Evolutionary conservation across 2,113 vertebrate species (phyloP).

Genomic region (Noctilio leporinus): DNA sequence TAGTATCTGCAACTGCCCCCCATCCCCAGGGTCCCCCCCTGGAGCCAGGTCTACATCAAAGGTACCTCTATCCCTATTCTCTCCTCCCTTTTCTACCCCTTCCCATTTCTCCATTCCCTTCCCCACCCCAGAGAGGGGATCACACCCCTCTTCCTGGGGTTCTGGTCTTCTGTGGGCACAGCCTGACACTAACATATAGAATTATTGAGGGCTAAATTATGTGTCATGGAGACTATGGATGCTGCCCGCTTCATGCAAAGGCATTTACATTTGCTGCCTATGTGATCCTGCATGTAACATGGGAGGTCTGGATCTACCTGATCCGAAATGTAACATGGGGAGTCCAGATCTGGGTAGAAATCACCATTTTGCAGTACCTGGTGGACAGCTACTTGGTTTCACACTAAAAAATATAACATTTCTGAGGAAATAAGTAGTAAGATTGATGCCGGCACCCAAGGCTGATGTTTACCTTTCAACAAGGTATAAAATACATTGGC

Average conservation of each 20-base stretch:
- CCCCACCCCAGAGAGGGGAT: not conserved
- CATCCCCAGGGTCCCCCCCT: not conserved
- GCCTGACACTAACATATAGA: not conserved
- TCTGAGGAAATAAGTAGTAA: not conserved
- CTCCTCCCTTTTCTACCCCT: not conserved
- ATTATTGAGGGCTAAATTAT: not conserved
- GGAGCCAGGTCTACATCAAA: not conserved
- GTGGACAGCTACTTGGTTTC: not conserved
- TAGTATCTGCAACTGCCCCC: not conserved
- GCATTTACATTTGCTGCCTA: not conserved
- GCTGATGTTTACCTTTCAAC: not conserved
- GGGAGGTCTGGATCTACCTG: not conserved
- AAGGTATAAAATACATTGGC: not conserved
- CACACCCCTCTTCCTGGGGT: not conserved
- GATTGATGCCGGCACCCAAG: not conserved
- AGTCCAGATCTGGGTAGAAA: not conserved
- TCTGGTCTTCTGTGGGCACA: not conserved
- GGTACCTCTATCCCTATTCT: no score
- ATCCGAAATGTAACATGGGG: rapidly evolving
- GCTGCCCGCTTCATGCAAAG: not conserved
- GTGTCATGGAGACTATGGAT: rapidly evolving
- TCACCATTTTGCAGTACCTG: not conserved
- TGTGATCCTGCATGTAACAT: rapidly evolving
- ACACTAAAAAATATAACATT: not conserved
- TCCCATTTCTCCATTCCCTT: not conserved